phyloP scores from a whole-genome alignment of 2,888 invertebrate species.

The Acleris sparsana region DNA sequence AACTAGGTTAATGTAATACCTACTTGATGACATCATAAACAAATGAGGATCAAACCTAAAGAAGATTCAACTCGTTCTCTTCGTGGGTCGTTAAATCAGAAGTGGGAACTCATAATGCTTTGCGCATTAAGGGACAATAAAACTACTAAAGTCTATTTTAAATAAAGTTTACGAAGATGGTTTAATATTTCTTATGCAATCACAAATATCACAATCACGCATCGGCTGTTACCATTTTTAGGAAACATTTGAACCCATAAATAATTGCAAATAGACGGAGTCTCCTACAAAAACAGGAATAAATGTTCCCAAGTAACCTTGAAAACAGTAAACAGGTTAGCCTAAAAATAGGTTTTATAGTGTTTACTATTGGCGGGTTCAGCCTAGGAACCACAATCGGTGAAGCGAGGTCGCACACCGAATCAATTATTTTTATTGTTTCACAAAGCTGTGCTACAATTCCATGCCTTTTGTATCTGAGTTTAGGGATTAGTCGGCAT shows the following conservation, averaged over 20 bases:
- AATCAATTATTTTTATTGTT: conserved; percentile 41
- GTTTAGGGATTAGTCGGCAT: background rate
- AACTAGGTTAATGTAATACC: too few relatives aligned
- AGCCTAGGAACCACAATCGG: conserved; percentile 18
- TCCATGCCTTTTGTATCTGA: background rate
- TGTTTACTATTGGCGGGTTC: conserved; percentile 39
- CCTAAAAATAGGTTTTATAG: conserved; percentile 40
- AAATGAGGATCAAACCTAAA: too few relatives aligned
- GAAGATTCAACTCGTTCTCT: too few relatives aligned
- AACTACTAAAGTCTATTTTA: too few relatives aligned
- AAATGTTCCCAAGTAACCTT: conserved; percentile 10
- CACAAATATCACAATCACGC: too few relatives aligned
- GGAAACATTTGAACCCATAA: too few relatives aligned
- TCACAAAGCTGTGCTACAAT: background rate
- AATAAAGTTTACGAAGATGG: too few relatives aligned
- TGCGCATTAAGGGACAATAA: background rate
- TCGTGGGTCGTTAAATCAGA: background rate
- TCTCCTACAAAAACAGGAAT: too few relatives aligned
- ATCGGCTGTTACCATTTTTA: too few relatives aligned
- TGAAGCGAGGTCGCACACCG: conserved; percentile 36
- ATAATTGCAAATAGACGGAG: too few relatives aligned
- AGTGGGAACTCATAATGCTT: background rate
- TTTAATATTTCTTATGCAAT: too few relatives aligned
- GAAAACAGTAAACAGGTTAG: conserved; percentile 26
- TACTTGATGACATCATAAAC: too few relatives aligned